Base-by-base conservation (phyloP, 53 echinoderm and acorn worm species). In the Apostichopus leukothele region DNA sequence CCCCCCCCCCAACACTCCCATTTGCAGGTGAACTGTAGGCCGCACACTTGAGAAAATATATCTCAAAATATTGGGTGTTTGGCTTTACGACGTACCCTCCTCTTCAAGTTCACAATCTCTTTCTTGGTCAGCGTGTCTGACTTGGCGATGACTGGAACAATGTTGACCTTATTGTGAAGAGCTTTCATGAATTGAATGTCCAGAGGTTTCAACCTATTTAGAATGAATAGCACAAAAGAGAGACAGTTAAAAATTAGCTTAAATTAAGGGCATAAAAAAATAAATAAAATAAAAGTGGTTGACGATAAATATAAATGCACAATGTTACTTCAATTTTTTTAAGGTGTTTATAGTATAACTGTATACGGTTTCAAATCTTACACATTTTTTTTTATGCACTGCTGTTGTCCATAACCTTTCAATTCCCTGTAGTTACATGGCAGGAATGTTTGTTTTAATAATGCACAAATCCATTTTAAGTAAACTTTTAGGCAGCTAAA, bases 101-200 rank as follows among this genome's bases (percentile, higher is more conserved):
- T 87, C 76, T 97, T 97, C 51, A 97, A 94, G 52, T 90, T 90
- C 23, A 52, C 74, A 0, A 97, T 93, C 90, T 97, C 98, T 66
- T 76, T 90, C 90, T 91, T 95, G 60, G 98, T 97, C 55, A 97
- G 94, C 8, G 93, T 94, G 52, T 97, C 98, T n/a, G 98, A 92
- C 54, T 97, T 97, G 85, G 98, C 98, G 84, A 97, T 94, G 81
- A 97, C 95, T 50, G 98, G 98, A 5, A 97, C 98, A 61, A 97
- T 95, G 91, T 97, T 97, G 73, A 97, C 98, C 84, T 96, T 96
- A 91, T 90, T 90, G 88, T 97, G 95, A 9, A 97, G 92, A n/a
- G 94, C 93, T 63, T 93, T 94, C 93, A 97, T 97, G 87, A 97
- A 97, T 51, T 97, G 87, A 5, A 94, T 86, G 83, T 97, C 98